Conservation (phyloP, 2,113 vertebrate species). For the Pterocles orientalis region DNA sequence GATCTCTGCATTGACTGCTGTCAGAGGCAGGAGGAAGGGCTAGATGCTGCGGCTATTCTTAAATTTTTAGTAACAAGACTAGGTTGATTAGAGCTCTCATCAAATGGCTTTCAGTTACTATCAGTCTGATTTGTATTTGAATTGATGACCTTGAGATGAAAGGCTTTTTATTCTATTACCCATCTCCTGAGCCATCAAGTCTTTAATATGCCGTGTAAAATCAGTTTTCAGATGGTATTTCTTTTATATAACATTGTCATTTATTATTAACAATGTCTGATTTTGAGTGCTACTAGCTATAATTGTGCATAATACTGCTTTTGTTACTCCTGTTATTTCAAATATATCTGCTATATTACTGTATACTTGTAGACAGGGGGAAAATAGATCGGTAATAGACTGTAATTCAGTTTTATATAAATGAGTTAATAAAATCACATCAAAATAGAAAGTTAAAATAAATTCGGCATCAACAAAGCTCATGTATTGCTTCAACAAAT, state of each 20-base stretch:
- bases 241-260: conserved; percentile 31
- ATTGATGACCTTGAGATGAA: conserved; percentile 71
- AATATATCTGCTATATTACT: not conserved
- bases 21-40: not conserved
- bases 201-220: conserved; percentile 66
- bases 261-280: conserved; percentile 56
- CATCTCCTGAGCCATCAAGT: conserved; percentile 61
- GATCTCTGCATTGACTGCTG: not conserved
- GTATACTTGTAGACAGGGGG: not conserved
- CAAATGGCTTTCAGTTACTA: conserved; percentile 41
- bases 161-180: conserved; percentile 62
- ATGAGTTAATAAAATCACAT: conserved; percentile 11
- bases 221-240: conserved; percentile 53
- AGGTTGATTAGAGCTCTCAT: conserved; percentile 27
- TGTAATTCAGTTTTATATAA: conserved; percentile 6
- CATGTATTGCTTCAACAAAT: not conserved
- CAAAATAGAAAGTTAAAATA: not conserved
- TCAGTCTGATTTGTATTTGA: conserved; percentile 45
- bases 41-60: not conserved
- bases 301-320: conserved; percentile 13
- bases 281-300: conserved; percentile 16
- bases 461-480: not conserved
- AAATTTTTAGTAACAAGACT: not conserved
- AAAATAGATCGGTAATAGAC: conserved; percentile 12
- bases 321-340: conserved; percentile 42